Evolutionary conservation across 2,113 vertebrate genomes (phyloP), one percentile per base, ranked within the genome.

Genomic region (Menura novaehollandiae): DNA sequence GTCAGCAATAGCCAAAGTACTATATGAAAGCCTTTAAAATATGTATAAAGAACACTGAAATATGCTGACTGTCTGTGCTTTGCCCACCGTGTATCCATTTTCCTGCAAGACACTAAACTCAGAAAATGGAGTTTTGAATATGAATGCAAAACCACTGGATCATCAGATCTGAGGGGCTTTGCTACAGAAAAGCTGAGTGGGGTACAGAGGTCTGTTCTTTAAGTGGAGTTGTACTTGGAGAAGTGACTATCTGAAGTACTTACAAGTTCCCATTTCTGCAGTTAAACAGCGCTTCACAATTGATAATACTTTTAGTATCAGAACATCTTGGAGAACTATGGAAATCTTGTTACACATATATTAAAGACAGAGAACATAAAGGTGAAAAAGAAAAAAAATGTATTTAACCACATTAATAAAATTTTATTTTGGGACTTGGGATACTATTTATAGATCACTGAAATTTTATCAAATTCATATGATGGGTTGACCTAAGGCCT

Each of bases 1-100:
- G 67, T 92, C 91, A 91, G 86, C 89, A 88, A 86, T 44, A 92
- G 47, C 60, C 35, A 20, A 93, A 93, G 72, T 88, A 85, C 63
- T 89, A 24, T 88, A 63, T 78, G 85, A 92, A 97, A 92, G 44
- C 85, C 88, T 93, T 93, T 95, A 92, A 96, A 95, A 94, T 95
- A 92, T 92, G 59, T 89, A 92, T 95, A 86, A 96, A 85, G 77
- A 91, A 78, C 26, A 95, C 43, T 76, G 94, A 96, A 95, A 96
- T 93, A 94, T 91, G 85, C 91, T 96, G 95, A 91, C 87, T 88
- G 52, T 22, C 88, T 89, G 64, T 92, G 79, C 80, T 92, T 89
- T 93, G 51, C 78, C 87, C 49, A 76, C 43, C 37, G 60, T 76
- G 71, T 52, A 95, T 75, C 58, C 78, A 73, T 89, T 93, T 88